These are phyloP conservation scores for Delphinus delphis DNA, from an alignment of 2,113 vertebrate genomes.

Conservation along the genomic window DNA sequence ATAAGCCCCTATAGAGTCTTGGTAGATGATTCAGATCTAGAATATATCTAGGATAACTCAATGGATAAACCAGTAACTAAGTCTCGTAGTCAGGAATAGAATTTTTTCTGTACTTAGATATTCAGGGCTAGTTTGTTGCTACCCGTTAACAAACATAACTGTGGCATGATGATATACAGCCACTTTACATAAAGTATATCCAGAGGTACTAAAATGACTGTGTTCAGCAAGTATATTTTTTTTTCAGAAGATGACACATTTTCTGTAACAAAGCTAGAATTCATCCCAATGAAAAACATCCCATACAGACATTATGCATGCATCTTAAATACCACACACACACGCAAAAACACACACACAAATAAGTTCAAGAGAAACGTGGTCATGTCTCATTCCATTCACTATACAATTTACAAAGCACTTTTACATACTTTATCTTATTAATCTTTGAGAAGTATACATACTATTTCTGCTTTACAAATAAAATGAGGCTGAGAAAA, in stretches of 20 bases:
- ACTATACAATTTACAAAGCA: not conserved
- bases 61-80: not conserved
- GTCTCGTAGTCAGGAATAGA: not conserved
- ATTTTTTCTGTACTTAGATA: not conserved
- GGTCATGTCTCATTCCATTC: not conserved
- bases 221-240: not conserved
- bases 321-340: not conserved
- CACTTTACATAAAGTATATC: not conserved
- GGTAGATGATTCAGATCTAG: no score
- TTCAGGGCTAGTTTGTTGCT: not conserved
- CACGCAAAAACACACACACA: not conserved
- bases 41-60: not conserved
- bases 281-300: not conserved
- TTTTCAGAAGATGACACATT: not conserved
- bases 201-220: not conserved
- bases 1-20: not conserved
- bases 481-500: not conserved
- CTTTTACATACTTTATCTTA: not conserved
- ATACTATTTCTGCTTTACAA: not conserved
- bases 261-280: not conserved
- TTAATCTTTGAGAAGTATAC: not conserved
- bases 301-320: rapidly evolving
- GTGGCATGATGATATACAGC: not conserved
- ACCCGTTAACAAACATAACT: not conserved
- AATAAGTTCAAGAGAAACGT: not conserved